These are phyloP conservation scores for Eospalax fontanierii DNA, from an alignment of 2,797 vertebrate genomes.

Conservation along the genomic window DNA sequence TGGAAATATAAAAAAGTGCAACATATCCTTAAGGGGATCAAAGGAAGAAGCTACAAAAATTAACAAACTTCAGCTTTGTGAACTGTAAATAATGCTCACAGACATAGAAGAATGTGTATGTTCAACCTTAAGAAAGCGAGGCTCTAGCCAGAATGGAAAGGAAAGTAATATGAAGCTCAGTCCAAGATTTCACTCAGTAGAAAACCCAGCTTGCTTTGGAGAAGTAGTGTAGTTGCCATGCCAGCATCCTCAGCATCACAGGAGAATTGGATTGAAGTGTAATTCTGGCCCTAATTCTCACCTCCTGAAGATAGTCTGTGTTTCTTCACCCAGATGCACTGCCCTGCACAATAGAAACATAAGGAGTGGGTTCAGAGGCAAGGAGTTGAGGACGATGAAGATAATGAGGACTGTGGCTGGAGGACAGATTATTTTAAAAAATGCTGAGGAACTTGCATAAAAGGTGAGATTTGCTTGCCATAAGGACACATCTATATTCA, in stretches of 20 bases:
- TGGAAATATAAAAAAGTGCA: not conserved
- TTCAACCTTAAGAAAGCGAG: not conserved
- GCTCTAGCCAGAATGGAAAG: not conserved
- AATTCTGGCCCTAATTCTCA: not conserved
- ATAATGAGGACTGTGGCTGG: not conserved
- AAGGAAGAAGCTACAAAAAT: not conserved
- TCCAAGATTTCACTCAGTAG: not conserved
- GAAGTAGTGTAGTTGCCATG: not conserved
- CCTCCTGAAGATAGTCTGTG: not conserved
- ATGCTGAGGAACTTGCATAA: not conserved
- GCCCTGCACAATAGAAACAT: not conserved
- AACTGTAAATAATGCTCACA: not conserved
- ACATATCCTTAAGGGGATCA: not conserved
- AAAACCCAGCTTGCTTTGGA: conserved; percentile 10
- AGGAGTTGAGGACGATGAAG: not conserved
- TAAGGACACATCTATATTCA: not conserved
- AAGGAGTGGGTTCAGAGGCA: not conserved
- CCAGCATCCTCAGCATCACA: not conserved
- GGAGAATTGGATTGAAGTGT: not conserved
- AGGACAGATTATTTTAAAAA: not conserved
- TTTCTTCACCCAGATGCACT: not conserved
- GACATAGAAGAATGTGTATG: not conserved
- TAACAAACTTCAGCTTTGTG: not conserved
- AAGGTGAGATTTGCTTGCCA: not conserved
- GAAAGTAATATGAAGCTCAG: not conserved